Evolutionary conservation across 2,113 vertebrate species (phyloP).

Genomic region (Tapirus terrestris): DNA sequence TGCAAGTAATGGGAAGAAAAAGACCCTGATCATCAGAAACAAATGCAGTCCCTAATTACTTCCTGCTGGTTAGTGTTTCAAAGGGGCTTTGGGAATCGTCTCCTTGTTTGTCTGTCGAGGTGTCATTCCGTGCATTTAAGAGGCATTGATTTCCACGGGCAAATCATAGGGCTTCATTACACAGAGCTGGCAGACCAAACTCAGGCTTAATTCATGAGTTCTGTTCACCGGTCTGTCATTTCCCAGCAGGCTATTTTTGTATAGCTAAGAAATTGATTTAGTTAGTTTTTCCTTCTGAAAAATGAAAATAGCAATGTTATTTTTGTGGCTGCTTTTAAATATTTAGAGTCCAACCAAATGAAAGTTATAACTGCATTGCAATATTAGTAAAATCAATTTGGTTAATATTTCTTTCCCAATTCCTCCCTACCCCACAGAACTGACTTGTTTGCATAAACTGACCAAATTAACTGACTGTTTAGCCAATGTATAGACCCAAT

Average conservation of each 20-base stretch:
- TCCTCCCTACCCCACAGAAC: not conserved
- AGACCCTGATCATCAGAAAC: conserved; percentile 23
- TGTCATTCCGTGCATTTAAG: not conserved
- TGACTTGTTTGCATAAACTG: not conserved
- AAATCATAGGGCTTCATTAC: not conserved
- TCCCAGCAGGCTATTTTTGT: conserved; percentile 2
- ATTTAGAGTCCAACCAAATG: not conserved
- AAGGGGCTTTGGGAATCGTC: not conserved
- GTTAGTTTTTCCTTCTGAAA: conserved; percentile 41
- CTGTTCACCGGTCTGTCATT: not conserved
- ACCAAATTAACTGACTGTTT: not conserved
- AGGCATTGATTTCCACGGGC: not conserved
- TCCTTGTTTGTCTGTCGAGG: not conserved
- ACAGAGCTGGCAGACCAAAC: not conserved
- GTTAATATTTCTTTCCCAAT: not conserved
- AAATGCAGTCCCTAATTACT: not conserved
- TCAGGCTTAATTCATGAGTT: not conserved
- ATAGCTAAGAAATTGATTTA: not conserved
- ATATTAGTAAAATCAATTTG: not conserved
- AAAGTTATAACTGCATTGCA: not conserved
- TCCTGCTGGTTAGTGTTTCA: not conserved
- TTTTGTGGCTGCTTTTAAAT: conserved; percentile 28
- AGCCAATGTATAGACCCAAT: not conserved
- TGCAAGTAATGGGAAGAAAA: not conserved
- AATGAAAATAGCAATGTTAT: not conserved